Evolutionary conservation across 1,140 invertebrate species (phyloP).

Genomic region (Ctenoplectra terminalis): DNA sequence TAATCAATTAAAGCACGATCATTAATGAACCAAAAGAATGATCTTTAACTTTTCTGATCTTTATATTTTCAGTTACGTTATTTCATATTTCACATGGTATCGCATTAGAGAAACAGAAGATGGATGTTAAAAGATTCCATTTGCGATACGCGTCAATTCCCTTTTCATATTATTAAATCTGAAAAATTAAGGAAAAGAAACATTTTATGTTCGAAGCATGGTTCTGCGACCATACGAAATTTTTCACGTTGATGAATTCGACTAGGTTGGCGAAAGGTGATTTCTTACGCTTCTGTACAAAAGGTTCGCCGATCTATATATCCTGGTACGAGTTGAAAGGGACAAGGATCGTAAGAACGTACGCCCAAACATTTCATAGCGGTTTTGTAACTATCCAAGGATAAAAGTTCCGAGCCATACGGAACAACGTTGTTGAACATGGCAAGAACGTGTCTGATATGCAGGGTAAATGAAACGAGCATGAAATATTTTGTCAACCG

Average conservation of each 20-base stretch:
- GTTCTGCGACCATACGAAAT: not conserved
- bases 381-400: slow-evolving; percentile 72
- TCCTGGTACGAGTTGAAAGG: slow-evolving; percentile 61
- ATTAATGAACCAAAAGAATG: too few species aligned
- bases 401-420: slow-evolving; percentile 64
- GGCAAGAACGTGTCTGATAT: slow-evolving; percentile 75
- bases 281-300: slow-evolving; percentile 72
- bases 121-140: not conserved
- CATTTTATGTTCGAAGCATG: too few species aligned
- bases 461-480: slow-evolving; percentile 6
- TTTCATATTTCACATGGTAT: not conserved
- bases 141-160: not conserved
- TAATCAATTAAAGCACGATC: too few species aligned
- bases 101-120: not conserved
- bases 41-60: too few species aligned
- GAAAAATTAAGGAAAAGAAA: not conserved
- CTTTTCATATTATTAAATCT: slow-evolving; percentile 1
- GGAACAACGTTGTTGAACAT: slow-evolving; percentile 76
- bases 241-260: not conserved
- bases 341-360: slow-evolving; percentile 63
- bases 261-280: too few species aligned
- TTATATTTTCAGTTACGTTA: not conserved
- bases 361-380: slow-evolving; percentile 75
- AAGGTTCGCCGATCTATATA: slow-evolving; percentile 70
- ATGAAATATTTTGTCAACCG: not conserved